Evolutionary conservation across 92 coral and sea anemone genomes (phyloP).

Genomic region (Meandrina meandrites): DNA sequence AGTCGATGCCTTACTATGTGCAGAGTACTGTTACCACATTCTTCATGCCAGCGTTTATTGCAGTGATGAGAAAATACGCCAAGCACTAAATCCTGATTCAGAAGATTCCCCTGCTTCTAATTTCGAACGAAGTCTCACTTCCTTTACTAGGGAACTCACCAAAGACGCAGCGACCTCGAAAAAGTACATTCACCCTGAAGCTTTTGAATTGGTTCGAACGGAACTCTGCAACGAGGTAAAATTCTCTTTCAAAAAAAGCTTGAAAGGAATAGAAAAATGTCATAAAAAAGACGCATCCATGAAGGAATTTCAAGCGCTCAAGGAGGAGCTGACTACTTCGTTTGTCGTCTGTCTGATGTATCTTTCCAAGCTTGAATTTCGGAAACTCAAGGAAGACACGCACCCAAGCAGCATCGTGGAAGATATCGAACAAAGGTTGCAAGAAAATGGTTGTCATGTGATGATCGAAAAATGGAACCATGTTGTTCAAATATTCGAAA

Average conservation of each 20-base stretch:
- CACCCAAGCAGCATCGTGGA: neutral
- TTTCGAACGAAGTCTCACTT: neutral
- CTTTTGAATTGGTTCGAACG: slow-evolving; percentile 15
- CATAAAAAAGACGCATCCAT: neutral
- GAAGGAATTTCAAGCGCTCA: neutral
- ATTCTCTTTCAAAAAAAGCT: neutral
- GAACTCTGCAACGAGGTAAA: neutral
- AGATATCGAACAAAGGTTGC: neutral
- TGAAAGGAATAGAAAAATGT: neutral
- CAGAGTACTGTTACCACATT: slow-evolving; percentile 51
- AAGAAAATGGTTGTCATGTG: neutral
- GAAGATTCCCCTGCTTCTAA: neutral
- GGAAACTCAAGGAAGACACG: neutral
- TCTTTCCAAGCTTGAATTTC: slow-evolving; percentile 2
- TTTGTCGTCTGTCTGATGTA: slow-evolving; percentile 20
- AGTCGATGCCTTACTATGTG: slow-evolving; percentile 48
- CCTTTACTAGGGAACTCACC: neutral
- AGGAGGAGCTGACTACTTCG: neutral
- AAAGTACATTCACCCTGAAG: slow-evolving; percentile 23
- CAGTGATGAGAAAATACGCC: slow-evolving; percentile 11
- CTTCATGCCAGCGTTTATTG: slow-evolving; percentile 25
- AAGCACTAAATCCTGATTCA: neutral
- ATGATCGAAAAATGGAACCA: slow-evolving; percentile 8
- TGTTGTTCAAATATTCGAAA: slow-evolving; percentile 29
- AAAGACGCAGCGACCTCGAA: neutral